Conservation (phyloP, 2,113 vertebrate genomes). For the Phaetusa simplex region DNA sequence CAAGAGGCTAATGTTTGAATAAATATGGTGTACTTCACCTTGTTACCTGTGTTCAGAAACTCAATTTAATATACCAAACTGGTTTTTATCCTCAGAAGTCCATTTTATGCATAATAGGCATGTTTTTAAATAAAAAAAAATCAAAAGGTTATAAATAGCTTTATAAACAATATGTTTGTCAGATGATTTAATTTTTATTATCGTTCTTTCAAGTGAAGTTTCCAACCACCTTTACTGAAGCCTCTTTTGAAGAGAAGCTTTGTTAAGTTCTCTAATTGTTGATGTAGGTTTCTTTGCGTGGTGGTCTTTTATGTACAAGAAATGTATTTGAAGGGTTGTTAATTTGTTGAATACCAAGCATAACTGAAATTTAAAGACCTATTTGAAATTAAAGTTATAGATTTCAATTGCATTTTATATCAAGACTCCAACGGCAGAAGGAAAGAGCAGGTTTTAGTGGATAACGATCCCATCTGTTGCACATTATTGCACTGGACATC, state of each 20-base stretch:
- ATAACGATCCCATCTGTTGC: neutral
- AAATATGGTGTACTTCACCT: neutral
- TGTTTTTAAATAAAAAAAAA: neutral
- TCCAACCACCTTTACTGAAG: neutral
- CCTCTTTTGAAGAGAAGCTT: neutral
- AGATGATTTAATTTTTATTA: neutral
- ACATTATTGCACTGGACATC: neutral
- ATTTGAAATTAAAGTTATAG: neutral
- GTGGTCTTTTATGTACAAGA: neutral
- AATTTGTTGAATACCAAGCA: neutral
- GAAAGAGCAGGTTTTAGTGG: neutral
- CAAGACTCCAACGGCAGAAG: neutral
- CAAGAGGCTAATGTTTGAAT: neutral
- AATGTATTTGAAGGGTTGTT: neutral
- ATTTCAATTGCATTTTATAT: neutral
- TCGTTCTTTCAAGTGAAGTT: neutral
- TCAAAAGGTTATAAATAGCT: neutral
- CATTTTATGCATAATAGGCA: neutral
- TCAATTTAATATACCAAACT: neutral
- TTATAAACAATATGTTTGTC: neutral
- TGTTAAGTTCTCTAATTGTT: neutral
- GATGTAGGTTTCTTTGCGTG: neutral
- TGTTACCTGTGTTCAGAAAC: neutral
- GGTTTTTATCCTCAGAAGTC: neutral
- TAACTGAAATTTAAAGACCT: neutral